Conservation (phyloP, 2,113 vertebrate species). For the Urocitellus parryii region DNA sequence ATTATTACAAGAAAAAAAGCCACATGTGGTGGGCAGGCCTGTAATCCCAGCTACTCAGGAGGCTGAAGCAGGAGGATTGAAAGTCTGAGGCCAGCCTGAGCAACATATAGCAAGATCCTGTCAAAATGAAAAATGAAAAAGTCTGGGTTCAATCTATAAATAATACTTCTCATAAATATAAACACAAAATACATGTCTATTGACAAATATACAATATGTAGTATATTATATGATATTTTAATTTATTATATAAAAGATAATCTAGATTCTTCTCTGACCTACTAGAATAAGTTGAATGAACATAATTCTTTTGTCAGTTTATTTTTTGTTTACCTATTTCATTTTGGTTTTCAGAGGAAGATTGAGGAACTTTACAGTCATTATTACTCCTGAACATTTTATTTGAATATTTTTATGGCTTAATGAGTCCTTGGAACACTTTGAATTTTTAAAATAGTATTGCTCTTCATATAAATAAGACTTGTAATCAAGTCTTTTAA, state of each 20-base stretch:
- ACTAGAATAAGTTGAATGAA: background rate
- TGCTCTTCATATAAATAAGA: background rate
- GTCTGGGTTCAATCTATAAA: background rate
- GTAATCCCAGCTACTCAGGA: too few species aligned
- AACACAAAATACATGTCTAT: background rate
- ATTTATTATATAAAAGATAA: background rate
- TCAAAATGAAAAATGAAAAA: background rate
- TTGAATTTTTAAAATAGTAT: conserved; percentile 28
- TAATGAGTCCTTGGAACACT: conserved; percentile 40
- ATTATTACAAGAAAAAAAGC: background rate
- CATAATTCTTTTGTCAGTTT: background rate
- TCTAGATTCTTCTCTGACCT: background rate
- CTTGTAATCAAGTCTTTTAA: conserved; percentile 57
- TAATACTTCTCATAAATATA: background rate
- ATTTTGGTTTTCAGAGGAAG: conserved; percentile 34
- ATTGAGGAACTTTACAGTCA: background rate
- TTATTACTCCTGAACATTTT: conserved; percentile 33
- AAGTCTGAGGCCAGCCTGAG: too few species aligned
- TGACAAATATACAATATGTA: background rate
- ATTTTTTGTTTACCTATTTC: background rate
- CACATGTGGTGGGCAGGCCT: background rate
- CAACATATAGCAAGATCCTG: too few species aligned
- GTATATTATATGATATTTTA: background rate
- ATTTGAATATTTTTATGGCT: conserved; percentile 13
- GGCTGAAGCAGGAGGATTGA: too few species aligned